These are phyloP conservation scores for Isurus oxyrinchus DNA, from an alignment of 2,113 vertebrate genomes.

Conservation along the genomic window DNA sequence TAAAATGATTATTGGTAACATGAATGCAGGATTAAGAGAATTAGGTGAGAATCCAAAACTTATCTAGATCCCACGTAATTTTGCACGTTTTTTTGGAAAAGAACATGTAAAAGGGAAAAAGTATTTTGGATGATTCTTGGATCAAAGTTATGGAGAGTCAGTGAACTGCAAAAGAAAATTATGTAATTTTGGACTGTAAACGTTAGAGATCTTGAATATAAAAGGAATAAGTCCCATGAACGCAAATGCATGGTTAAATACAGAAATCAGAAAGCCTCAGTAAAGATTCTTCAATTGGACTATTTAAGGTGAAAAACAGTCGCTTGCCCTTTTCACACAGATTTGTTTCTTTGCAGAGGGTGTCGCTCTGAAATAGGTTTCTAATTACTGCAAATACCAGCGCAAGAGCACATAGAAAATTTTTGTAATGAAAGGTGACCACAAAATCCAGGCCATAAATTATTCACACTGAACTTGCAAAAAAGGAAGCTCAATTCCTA, in stretches of 20 bases:
- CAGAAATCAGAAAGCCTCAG: not conserved
- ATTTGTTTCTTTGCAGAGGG: not conserved
- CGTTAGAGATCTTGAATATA: not conserved
- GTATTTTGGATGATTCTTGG: not conserved
- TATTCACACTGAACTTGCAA: not conserved
- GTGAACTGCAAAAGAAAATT: not conserved
- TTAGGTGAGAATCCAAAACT: not conserved
- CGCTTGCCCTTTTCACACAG: not conserved
- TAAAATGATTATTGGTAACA: not conserved
- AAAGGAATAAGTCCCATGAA: not conserved
- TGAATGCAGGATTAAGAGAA: not conserved
- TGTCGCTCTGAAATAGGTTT: not conserved
- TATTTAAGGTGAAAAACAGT: not conserved
- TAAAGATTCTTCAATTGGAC: not conserved
- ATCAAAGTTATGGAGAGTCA: not conserved
- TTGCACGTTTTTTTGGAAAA: not conserved
- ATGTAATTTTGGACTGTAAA: not conserved
- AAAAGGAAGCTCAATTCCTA: not conserved
- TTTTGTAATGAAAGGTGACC: not conserved
- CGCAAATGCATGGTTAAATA: not conserved
- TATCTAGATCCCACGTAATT: not conserved
- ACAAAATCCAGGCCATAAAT: not conserved
- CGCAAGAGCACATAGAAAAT: not conserved
- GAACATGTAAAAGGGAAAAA: too few relatives aligned
- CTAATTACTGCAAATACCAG: not conserved